A percentile compares a stretch with the other conserved stretches of the same genome.
Evolutionary conservation across 1,140 invertebrate genomes (phyloP).

Genomic region (Eriocheir sinensis): DNA sequence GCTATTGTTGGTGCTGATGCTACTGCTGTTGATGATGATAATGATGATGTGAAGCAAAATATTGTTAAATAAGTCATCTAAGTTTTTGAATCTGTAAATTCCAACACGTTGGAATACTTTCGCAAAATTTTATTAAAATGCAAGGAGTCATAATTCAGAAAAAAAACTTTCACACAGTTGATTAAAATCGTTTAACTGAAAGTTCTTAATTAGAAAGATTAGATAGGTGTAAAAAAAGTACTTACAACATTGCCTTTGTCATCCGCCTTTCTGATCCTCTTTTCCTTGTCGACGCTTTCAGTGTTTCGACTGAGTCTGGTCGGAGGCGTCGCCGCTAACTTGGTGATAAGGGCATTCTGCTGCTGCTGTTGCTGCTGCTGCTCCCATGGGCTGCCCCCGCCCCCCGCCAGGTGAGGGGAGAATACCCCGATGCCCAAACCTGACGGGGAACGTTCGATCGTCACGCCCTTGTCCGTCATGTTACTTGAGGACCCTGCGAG

Average conservation of each 20-base stretch:
- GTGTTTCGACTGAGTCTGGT: slow-evolving; percentile 25
- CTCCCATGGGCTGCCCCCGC: slow-evolving; percentile 40
- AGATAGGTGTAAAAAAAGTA: too few relatives aligned
- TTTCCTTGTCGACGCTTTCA: slow-evolving; percentile 65
- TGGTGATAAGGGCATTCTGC: slow-evolving; percentile 71
- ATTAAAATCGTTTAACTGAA: too few relatives aligned
- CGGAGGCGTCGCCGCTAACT: slow-evolving; percentile 57
- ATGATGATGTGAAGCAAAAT: too few relatives aligned
- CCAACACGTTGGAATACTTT: too few relatives aligned
- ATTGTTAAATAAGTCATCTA: too few relatives aligned
- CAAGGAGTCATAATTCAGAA: too few relatives aligned
- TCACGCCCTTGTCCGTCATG: slow-evolving; percentile 72
- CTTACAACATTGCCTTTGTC: slow-evolving; percentile 66
- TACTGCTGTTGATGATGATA: too few relatives aligned
- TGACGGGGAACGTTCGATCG: slow-evolving; percentile 71
- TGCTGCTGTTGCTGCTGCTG: slow-evolving; percentile 55
- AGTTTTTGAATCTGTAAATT: too few relatives aligned
- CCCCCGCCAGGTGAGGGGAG: slow-evolving; percentile 64
- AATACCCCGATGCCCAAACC: slow-evolving; percentile 70
- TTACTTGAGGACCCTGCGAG: not conserved
- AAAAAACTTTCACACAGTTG: too few relatives aligned
- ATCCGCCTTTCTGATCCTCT: slow-evolving; percentile 36
- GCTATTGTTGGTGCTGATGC: too few relatives aligned
- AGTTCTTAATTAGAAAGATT: too few relatives aligned
- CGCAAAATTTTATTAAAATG: too few relatives aligned